A percentile compares a stretch with the other conserved stretches of the same genome.
Evolutionary conservation across 2,113 vertebrate species (phyloP).

Genomic region (Polyodon spathula): DNA sequence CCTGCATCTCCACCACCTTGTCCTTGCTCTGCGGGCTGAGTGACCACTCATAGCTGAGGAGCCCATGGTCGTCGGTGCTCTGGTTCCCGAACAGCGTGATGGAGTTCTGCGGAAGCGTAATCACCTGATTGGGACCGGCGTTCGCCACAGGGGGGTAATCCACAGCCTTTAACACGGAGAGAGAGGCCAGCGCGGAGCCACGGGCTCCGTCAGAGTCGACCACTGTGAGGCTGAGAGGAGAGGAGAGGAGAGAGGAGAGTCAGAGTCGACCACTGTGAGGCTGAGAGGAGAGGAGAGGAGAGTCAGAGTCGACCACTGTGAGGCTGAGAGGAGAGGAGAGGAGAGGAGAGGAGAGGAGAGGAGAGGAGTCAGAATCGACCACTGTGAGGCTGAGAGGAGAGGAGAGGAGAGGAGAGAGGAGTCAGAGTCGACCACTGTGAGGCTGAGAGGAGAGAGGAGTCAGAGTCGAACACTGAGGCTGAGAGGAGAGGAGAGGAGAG

Average conservation of each 20-base stretch:
- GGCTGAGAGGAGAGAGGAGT: too few relatives aligned
- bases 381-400: background rate
- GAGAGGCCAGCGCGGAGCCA: constrained; percentile 74
- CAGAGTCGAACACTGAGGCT: too few relatives aligned
- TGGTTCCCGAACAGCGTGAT: constrained; percentile 84
- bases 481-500: too few relatives aligned
- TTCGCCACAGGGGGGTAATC: constrained; percentile 91
- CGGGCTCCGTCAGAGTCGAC: constrained; percentile 86
- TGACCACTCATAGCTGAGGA: constrained; percentile 89
- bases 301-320: background rate
- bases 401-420: background rate
- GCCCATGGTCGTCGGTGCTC: constrained; percentile 88
- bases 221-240: constrained; percentile 69
- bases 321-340: background rate
- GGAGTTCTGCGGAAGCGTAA: constrained; percentile 86
- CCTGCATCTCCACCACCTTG: constrained; percentile 98
- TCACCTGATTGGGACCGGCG: constrained; percentile 84
- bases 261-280: constrained; percentile 10
- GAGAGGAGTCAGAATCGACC: background rate
- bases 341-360: background rate
- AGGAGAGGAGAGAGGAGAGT: background rate
- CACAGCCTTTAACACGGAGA: constrained; percentile 86
- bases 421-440: too few relatives aligned
- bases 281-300: background rate
- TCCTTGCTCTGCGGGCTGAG: constrained; percentile 88